phyloP scores from a whole-genome alignment of 2,797 vertebrate genomes.

The Gastrophryne carolinensis region DNA sequence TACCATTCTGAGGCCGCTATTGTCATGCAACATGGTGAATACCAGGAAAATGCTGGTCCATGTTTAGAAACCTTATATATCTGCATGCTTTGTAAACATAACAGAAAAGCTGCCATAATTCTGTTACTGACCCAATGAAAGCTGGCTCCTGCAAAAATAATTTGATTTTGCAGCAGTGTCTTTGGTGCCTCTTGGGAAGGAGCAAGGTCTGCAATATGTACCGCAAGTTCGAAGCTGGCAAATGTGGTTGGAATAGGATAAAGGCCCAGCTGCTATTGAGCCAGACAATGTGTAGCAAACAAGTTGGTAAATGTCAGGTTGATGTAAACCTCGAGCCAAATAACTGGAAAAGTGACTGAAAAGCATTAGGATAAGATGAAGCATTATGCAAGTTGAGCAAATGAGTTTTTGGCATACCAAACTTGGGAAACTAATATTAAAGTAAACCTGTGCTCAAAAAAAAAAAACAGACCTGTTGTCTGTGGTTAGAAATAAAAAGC shows the following conservation, averaged over 20 bases:
- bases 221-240: conserved; percentile 30
- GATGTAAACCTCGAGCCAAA: conserved; percentile 14
- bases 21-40: neutral
- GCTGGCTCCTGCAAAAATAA: conserved; percentile 13
- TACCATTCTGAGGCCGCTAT: conserved; percentile 24
- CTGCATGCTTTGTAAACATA: neutral
- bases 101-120: conserved; percentile 14
- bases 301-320: conserved; percentile 19
- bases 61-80: conserved; percentile 5
- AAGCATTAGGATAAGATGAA: conserved; percentile 10
- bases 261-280: conserved; percentile 21
- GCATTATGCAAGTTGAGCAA: neutral
- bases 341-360: neutral
- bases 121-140: conserved; percentile 31
- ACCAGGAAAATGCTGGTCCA: conserved; percentile 28
- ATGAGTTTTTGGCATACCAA: too few species aligned
- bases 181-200: conserved; percentile 10
- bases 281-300: conserved; percentile 27
- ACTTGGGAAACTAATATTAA: too few species aligned
- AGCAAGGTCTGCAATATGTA: conserved; percentile 25
- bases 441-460: neutral
- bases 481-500: neutral
- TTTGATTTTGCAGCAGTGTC: conserved; percentile 19
- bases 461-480: neutral
- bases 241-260: conserved; percentile 24